Conservation (phyloP, 2,797 vertebrate genomes). For the Etheostoma nigrum region DNA sequence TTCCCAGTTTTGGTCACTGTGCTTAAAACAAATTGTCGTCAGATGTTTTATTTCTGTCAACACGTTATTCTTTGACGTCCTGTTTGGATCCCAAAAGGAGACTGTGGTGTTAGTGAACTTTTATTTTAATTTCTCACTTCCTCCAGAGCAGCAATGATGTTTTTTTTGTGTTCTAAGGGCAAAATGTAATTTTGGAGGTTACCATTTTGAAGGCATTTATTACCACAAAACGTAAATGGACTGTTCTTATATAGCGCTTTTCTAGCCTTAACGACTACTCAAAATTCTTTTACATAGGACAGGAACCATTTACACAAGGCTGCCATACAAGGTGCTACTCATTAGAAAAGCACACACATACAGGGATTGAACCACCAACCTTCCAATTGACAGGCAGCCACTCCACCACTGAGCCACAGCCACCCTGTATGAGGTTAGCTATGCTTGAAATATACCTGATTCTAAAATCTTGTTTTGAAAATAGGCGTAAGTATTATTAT, state of each 20-base stretch:
- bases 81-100: slow-evolving; percentile 16
- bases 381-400: too few species aligned
- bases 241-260: too few species aligned
- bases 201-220: background rate
- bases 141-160: background rate
- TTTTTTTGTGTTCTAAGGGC: background rate
- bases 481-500: background rate
- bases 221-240: background rate
- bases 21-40: slow-evolving; percentile 15
- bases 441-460: too few species aligned
- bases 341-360: too few species aligned
- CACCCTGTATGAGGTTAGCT: too few species aligned
- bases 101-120: slow-evolving; percentile 1
- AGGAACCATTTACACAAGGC: too few species aligned
- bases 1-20: background rate
- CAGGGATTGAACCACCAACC: too few species aligned
- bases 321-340: too few species aligned
- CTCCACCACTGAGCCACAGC: too few species aligned
- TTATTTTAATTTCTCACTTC: slow-evolving; percentile 30
- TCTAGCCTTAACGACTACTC: too few species aligned
- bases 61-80: slow-evolving; percentile 24
- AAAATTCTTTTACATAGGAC: too few species aligned
- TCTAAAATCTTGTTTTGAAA: background rate
- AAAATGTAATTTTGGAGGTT: background rate
- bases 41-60: slow-evolving; percentile 23